Evolutionary conservation across 2,113 vertebrate species (phyloP), one percentile per base, ranked within the genome.

Genomic region (Athene noctua): DNA sequence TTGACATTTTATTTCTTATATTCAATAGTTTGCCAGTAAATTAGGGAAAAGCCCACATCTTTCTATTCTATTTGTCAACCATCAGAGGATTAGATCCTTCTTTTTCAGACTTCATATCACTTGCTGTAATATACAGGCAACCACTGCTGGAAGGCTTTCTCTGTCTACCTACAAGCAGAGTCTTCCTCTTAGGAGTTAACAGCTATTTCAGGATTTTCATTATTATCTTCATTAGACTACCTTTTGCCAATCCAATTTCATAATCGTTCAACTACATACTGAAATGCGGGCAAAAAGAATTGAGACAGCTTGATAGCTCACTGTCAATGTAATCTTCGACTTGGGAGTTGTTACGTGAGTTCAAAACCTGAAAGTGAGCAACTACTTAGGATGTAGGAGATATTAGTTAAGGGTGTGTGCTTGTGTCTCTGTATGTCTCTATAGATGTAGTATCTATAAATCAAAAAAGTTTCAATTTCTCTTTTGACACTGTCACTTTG

Each of bases 21-120:
- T 79, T 82, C 18, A 61, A 13, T 55, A 30, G 0, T 40, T 87
- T 79, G 16, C 11, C 13, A 59, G 23, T 30, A 92, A 80, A 88
- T 44, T 29, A 49, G 21, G 40, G 10, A 20, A 55, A 68, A 12
- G 0, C 0, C 4, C 3, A 26, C 15, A 38, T 1, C 1, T 70
- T 81, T 81, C 59, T 66, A 12, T 36, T 80, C 5, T 36, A 20
- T 65, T 70, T 70, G 14, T 72, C 32, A 71, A 0, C 8, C 15
- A 15, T 29, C n/a, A 70, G n/a, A 59, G 7, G 16, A 32, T 38
- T 52, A 51, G 14, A 29, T 71, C 13, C 2, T 72, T 42, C 40
- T 73, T 68, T 79, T 84, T 91, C 52, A 68, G 49, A 68, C 26
- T 40, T 80, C 14, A 3, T 44, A 44, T 46, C 22, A 49, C 34